A percentile compares a stretch with the other conserved stretches of the same genome.
Evolutionary conservation across 2,113 vertebrate genomes (phyloP).

Genomic region (Anseranas semipalmata): DNA sequence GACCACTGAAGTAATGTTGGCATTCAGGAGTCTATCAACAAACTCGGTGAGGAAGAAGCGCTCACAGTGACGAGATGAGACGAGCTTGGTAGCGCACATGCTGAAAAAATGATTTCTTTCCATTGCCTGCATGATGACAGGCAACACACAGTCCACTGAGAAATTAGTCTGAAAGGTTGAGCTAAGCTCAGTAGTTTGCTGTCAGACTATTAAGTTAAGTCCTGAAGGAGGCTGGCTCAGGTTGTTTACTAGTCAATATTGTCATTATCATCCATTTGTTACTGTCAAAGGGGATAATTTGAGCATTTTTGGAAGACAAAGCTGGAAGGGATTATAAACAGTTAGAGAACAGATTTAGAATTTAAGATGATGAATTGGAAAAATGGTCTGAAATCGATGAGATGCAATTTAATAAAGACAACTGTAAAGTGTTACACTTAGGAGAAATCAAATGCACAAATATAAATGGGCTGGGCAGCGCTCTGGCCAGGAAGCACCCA

Average conservation of each 20-base stretch:
- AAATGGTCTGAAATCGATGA: slow-evolving; percentile 42
- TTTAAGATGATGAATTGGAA: slow-evolving; percentile 48
- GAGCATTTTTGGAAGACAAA: slow-evolving; percentile 18
- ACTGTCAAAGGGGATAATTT: neutral
- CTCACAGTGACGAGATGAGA: neutral
- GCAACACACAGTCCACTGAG: neutral
- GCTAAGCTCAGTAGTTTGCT: neutral
- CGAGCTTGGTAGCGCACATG: neutral
- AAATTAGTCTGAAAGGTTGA: slow-evolving; percentile 32
- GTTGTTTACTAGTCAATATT: slow-evolving; percentile 49
- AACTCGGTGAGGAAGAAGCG: rapidly evolving
- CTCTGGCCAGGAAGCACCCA: neutral
- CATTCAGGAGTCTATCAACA: neutral
- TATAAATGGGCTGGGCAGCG: neutral
- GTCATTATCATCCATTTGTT: slow-evolving; percentile 17
- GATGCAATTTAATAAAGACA: slow-evolving; percentile 51
- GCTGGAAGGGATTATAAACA: neutral
- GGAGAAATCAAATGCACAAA: slow-evolving; percentile 35
- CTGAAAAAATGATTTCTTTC: neutral
- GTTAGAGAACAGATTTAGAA: neutral
- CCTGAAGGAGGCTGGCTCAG: slow-evolving; percentile 25
- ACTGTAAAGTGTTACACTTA: slow-evolving; percentile 26
- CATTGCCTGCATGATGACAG: neutral
- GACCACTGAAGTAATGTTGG: neutral
- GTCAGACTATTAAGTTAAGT: slow-evolving; percentile 45